Evolutionary conservation across 2,797 vertebrate species (phyloP).

Genomic region (Mallotus villosus): DNA sequence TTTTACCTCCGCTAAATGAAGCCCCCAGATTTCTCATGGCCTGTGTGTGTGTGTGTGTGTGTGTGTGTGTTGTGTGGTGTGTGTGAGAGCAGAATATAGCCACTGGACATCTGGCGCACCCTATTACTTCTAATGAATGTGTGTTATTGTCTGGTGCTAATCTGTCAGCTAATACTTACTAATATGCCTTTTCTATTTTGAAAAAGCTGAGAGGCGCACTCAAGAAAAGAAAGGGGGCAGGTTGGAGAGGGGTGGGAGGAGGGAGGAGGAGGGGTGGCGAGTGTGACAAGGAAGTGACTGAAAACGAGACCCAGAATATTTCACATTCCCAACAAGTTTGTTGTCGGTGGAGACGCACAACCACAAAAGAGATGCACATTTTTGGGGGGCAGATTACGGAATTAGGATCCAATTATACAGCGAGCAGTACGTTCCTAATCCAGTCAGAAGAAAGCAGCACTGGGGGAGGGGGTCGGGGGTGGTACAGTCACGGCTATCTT

Average conservation of each 20-base stretch:
- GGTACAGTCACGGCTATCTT: slow-evolving; percentile 41
- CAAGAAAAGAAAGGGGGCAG: background rate
- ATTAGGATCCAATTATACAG: slow-evolving; percentile 44
- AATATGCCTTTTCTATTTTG: slow-evolving; percentile 23
- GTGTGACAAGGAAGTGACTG: background rate
- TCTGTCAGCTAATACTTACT: slow-evolving; percentile 22
- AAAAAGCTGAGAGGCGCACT: slow-evolving; percentile 6
- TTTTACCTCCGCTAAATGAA: background rate
- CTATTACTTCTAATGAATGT: slow-evolving; percentile 17
- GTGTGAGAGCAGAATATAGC: slow-evolving; percentile 3
- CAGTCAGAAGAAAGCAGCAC: no score
- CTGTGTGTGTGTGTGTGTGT: background rate
- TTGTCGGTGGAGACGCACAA: slow-evolving; percentile 20
- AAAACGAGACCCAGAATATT: background rate
- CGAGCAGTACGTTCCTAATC: no score
- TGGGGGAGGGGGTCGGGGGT: no score
- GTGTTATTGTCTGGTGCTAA: slow-evolving; percentile 31
- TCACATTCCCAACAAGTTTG: slow-evolving; percentile 8
- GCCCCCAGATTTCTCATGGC: background rate
- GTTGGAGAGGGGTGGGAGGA: background rate
- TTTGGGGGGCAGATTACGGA: slow-evolving; percentile 27
- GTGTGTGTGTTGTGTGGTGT: background rate
- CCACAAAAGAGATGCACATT: slow-evolving; percentile 4
- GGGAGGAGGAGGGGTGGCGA: no score
- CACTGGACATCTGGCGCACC: slow-evolving; percentile 15